Evolutionary conservation across 2,113 vertebrate genomes (phyloP), one percentile per base, ranked within the genome.

Genomic region (Scopus umbretta): DNA sequence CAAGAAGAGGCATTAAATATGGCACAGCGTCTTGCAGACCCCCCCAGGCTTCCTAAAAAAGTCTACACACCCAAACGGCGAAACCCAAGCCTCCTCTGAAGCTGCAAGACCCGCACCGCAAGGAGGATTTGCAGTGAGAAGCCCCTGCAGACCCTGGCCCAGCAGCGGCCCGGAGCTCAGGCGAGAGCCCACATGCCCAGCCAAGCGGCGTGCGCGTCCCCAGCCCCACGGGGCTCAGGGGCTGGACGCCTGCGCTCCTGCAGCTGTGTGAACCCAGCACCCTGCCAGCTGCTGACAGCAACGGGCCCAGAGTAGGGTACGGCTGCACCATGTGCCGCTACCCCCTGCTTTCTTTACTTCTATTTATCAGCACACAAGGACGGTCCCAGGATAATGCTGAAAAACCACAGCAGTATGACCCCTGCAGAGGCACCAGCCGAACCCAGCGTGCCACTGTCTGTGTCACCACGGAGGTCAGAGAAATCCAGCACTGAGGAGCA

Each of bases 301-400:
- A 16, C 0, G 4, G 66, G 36, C 18, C 56, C 3, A n/a, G n/a
- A 43, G 59, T 22, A 45, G 1, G 11, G 40, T 11, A 9, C 38
- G 62, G n/a, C 27, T 45, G 47, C 19, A 11, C 20, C 34, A 27
- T 0, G 0, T 34, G 80, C 36, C 59, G 36, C 0, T 0, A 8
- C 2, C 6, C n/a, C 52, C 38, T 36, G 38, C 38, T 61, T 38
- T 49, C 34, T 40, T 71, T 18, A 50, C 9, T 38, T 55, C 17
- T 53, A 19, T 53, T 63, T 74, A 50, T 61, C 45, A 32, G 43
- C 23, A 13, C 0, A 3, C 23, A n/a, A 18, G 50, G 40, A n/a
- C 6, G 6, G 43, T 4, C 19, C 19, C 53, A 59, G 32, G 45
- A 36, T 34, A 38, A 59, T 0, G 0, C 55, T 49, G 53, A 17